Base-by-base conservation (phyloP, 2,797 vertebrate species). In the Denticeps clupeoides region DNA sequence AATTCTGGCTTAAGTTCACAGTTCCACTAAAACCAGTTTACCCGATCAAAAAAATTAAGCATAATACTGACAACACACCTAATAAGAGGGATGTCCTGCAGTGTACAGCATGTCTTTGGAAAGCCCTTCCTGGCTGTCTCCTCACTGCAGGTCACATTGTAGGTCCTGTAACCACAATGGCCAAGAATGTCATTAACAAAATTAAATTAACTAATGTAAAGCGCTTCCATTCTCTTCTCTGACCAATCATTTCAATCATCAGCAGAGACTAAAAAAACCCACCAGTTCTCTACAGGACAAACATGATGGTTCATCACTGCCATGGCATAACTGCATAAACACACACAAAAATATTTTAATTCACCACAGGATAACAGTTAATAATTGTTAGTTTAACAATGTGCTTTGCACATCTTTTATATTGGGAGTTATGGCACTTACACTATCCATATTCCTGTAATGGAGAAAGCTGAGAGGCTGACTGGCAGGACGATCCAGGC, bases 391-490 rank as follows among this genome's bases (percentile, higher is more conserved):
- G n/a, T n/a, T n/a, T n/a, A n/a, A n/a, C 24, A 2, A 21, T 49
- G 13, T 3, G 23, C 12, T 1, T 1, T 3, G 11, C 19, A 22
- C 21, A 16, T 33, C 10, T 5, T 19, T 38, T 3, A 16, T 42
- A 46, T 3, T 23, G 24, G 7, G 4, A 2, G 32, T 13, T 4
- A 31, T 13, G 7, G 18, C 15, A 82, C 90, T 90, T 72, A 94
- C 90, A 94, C 90, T 53, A 91, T 93, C 90, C 90, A 93, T 89
- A 94, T 90, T 64, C 90, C 90, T 19, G 89, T 90, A 80, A 94
- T 94, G 77, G 87, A 92, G 79, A 93, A 94, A 46, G 87, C 87
- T 67, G 87, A 87, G 71, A 94, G 80, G 83, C 90, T 91, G 82
- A 93, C 85, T 68, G 90, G 90, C 64, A 94, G 84, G 76, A 94